phyloP scores from a whole-genome alignment of 2,888 invertebrate species.

The Tiphia femorata region DNA sequence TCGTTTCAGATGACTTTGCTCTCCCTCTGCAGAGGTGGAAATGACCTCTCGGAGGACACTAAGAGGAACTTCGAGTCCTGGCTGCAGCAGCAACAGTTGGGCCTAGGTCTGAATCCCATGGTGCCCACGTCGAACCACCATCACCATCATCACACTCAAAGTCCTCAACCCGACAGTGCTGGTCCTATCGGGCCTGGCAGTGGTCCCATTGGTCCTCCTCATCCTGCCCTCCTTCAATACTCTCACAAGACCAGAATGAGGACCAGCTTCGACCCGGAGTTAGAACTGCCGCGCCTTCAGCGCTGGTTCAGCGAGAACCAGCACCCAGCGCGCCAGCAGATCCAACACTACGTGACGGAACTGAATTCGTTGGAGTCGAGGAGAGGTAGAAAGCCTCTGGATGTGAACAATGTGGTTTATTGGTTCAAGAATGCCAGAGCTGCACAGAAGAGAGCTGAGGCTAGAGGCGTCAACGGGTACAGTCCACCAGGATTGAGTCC shows the following conservation, averaged over 20 bases:
- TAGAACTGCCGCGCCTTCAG: constrained; percentile 95
- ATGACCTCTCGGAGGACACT: constrained; percentile 86
- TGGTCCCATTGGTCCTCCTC: constrained; percentile 71
- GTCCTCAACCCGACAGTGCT: constrained; percentile 68
- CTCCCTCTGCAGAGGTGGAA: constrained; percentile 85
- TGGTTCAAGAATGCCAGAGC: constrained; percentile 99
- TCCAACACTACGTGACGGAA: constrained; percentile 95
- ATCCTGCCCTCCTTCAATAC: constrained; percentile 77
- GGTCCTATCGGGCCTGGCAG: constrained; percentile 68
- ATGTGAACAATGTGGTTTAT: constrained; percentile 95
- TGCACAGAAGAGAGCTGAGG: constrained; percentile 91
- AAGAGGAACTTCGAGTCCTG: constrained; percentile 92
- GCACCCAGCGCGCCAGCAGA: constrained; percentile 96
- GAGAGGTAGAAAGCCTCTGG: constrained; percentile 91
- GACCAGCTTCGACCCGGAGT: constrained; percentile 96
- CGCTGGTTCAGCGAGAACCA: constrained; percentile 98
- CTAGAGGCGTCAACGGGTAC: constrained; percentile 69
- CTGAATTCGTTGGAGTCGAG: constrained; percentile 93
- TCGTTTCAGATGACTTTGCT: constrained; percentile 80
- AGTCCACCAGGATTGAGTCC: constrained; percentile 67
- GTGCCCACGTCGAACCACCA: constrained; percentile 56
- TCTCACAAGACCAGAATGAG: constrained; percentile 92
- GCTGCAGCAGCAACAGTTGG: constrained; percentile 70
- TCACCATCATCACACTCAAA: constrained; percentile 59
- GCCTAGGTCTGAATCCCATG: constrained; percentile 59